phyloP scores from a whole-genome alignment of 2,797 vertebrate genomes.

The Dipus sagitta region DNA sequence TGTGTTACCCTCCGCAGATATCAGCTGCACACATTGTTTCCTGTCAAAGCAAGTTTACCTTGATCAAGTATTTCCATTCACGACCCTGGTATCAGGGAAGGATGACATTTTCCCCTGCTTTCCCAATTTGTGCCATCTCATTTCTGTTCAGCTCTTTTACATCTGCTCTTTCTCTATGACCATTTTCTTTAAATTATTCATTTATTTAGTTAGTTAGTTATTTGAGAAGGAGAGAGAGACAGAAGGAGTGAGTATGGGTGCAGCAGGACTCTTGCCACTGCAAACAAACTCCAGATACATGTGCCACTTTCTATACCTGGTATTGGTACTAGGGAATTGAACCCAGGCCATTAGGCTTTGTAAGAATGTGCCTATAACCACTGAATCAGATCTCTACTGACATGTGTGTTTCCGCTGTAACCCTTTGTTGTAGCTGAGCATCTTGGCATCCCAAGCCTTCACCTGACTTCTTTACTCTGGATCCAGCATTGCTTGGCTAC shows the following conservation, averaged over 20 bases:
- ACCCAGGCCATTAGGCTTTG: too few species aligned
- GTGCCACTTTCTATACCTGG: too few species aligned
- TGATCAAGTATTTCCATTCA: background rate
- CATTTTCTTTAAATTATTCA: background rate
- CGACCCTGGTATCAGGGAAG: background rate
- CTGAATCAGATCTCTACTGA: too few species aligned
- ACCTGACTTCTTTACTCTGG: background rate
- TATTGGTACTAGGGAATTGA: too few species aligned
- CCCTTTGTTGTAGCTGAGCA: background rate
- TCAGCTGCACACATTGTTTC: conserved; percentile 65
- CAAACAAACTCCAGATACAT: too few species aligned
- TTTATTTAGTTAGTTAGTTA: too few species aligned
- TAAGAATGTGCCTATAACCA: too few species aligned
- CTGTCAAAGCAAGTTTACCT: conserved; percentile 26
- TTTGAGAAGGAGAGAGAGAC: too few species aligned
- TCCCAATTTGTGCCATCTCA: background rate
- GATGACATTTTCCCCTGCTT: background rate
- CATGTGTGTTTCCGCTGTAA: background rate
- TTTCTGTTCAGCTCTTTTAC: background rate
- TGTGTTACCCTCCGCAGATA: conserved; percentile 71
- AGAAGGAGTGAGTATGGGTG: too few species aligned
- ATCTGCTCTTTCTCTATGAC: background rate
- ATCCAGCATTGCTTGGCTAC: background rate
- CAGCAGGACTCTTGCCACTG: too few species aligned
- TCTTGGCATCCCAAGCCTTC: background rate